A percentile compares a stretch with the other conserved stretches of the same genome.
Evolutionary conservation across 2,888 invertebrate genomes (phyloP).

Genomic region (Peribatodes rhomboidaria): DNA sequence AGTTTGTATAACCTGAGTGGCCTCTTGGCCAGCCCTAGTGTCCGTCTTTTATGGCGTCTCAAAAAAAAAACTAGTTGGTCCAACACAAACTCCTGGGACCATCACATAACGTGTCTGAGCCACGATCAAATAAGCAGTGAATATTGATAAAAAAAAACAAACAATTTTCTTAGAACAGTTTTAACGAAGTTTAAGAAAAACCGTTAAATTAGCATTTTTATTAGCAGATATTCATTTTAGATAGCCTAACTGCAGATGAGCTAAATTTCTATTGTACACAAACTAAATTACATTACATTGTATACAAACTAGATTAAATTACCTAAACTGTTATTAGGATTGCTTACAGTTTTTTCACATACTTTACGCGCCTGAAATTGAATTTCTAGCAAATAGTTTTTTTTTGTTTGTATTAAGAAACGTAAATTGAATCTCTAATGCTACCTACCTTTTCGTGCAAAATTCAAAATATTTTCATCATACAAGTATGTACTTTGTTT

Average conservation of each 20-base stretch:
- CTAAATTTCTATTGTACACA: slow-evolving; percentile 31
- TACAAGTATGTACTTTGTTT: too few species aligned
- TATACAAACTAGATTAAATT: too few species aligned
- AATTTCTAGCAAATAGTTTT: not conserved
- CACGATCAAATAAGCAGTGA: not conserved
- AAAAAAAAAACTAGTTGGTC: too few species aligned
- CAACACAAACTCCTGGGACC: not conserved
- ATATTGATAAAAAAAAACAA: not conserved
- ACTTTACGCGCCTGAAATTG: not conserved
- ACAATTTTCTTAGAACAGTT: not conserved
- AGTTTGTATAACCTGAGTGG: too few species aligned
- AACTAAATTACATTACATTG: slow-evolving; percentile 22
- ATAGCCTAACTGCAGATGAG: slow-evolving; percentile 46
- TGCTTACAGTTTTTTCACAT: slow-evolving; percentile 1
- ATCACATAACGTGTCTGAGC: not conserved
- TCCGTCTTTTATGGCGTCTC: too few species aligned
- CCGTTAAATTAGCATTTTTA: slow-evolving; percentile 40
- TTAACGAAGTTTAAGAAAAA: slow-evolving; percentile 5
- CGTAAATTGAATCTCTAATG: too few species aligned
- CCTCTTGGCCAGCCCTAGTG: too few species aligned
- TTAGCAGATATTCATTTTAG: slow-evolving; percentile 50
- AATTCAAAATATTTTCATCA: too few species aligned
- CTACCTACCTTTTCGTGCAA: too few species aligned
- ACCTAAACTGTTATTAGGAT: not conserved
- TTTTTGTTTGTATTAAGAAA: slow-evolving; percentile 13